Percentiles rank a stretch among this genome's conserved stretches.
Conservation (phyloP, 2,113 vertebrate genomes). For the Ceyx cyanopectus region DNA sequence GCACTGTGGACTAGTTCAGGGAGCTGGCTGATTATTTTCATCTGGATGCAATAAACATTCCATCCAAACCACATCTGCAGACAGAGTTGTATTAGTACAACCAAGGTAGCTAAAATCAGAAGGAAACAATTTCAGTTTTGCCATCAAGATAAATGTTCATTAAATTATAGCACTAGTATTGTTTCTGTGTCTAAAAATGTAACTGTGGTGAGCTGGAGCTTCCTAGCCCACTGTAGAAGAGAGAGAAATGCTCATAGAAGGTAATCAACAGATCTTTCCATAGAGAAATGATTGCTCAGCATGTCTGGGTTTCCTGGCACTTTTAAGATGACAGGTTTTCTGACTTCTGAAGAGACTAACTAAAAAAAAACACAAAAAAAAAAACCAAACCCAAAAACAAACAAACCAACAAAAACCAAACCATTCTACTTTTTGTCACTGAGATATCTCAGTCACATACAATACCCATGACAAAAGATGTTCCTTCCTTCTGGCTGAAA, state of each 20-base stretch:
- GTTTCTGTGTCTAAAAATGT: not conserved
- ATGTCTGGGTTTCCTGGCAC: not conserved
- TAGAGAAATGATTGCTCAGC: not conserved
- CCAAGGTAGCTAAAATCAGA: not conserved
- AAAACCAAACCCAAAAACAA: no score
- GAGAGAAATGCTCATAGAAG: not conserved
- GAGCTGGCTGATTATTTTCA: not conserved
- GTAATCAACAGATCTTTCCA: fast-evolving
- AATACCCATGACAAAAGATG: not conserved
- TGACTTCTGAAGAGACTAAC: not conserved
- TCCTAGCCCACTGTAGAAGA: not conserved
- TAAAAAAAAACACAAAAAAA: no score
- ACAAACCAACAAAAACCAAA: no score
- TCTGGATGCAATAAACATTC: not conserved
- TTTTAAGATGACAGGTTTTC: not conserved
- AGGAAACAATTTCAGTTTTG: not conserved
- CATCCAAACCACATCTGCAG: not conserved
- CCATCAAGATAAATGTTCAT: not conserved
- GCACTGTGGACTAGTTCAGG: not conserved
- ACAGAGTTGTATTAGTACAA: not conserved
- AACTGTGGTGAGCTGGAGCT: not conserved
- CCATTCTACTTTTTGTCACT: no score
- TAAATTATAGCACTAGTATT: not conserved
- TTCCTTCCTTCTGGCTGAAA: not conserved
- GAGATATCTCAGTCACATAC: fast-evolving